Percentiles rank a stretch among this genome's conserved stretches.
Conservation (phyloP, 2,888 invertebrate genomes). For the Oscheius sp. region DNA sequence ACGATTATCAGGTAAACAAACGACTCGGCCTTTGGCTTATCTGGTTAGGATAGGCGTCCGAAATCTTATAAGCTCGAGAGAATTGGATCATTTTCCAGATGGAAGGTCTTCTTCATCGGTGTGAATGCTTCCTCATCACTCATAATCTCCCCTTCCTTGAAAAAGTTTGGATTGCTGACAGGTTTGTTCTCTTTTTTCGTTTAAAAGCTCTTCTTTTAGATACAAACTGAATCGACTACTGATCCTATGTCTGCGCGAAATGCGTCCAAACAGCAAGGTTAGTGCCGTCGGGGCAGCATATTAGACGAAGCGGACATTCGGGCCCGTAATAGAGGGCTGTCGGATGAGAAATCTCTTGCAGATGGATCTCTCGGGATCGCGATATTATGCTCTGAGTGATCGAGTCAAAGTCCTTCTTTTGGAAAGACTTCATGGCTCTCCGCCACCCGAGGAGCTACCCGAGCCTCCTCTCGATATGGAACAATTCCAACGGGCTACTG, state of each 20-base stretch:
- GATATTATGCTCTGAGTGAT: constrained; percentile 68
- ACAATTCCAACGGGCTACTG: constrained; percentile 60
- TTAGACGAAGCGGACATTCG: not conserved
- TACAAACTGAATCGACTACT: constrained; percentile 69
- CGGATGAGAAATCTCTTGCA: constrained; percentile 6
- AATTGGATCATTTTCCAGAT: constrained; percentile 51
- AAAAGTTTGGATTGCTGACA: constrained; percentile 70
- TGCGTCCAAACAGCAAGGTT: constrained; percentile 63
- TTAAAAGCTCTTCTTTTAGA: constrained; percentile 24
- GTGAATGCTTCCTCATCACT: constrained; percentile 68
- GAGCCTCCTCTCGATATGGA: constrained; percentile 69
- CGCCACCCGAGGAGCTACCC: constrained; percentile 68
- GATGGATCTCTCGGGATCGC: constrained; percentile 65
- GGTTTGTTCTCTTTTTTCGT: constrained; percentile 31
- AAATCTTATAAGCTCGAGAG: not conserved
- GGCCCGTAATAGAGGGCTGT: not conserved
- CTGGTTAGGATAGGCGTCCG: no score
- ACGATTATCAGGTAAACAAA: constrained; percentile 66
- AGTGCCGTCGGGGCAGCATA: constrained; percentile 1
- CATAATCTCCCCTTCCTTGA: constrained; percentile 69
- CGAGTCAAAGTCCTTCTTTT: constrained; percentile 69
- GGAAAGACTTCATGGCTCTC: constrained; percentile 67
- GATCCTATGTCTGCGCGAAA: constrained; percentile 66
- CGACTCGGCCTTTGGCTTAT: no score
- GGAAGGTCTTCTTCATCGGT: constrained; percentile 70